phyloP scores from a whole-genome alignment of 2,113 vertebrate genomes.

The Eira barbara region DNA sequence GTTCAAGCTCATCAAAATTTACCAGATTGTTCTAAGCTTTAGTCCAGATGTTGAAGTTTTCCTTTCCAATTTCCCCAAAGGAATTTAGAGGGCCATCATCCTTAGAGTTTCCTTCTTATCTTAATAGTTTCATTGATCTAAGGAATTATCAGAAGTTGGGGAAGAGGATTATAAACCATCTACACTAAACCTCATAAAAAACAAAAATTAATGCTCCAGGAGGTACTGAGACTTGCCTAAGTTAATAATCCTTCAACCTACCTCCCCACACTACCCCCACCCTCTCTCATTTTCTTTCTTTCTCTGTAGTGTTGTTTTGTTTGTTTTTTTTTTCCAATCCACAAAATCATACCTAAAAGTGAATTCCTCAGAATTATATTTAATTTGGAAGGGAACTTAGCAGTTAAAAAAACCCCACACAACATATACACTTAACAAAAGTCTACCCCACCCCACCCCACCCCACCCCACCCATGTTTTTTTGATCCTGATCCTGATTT shows the following conservation, averaged over 20 bases:
- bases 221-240: neutral
- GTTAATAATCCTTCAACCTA: neutral
- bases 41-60: slow-evolving; percentile 53
- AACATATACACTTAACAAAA: neutral
- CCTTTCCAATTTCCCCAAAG: slow-evolving; percentile 60
- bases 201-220: neutral
- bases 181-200: neutral
- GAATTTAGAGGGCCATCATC: slow-evolving; percentile 43
- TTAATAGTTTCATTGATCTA: neutral
- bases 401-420: neutral
- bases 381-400: neutral
- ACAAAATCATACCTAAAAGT: neutral
- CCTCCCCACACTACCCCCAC: neutral
- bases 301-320: neutral
- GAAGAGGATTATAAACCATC: neutral
- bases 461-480: neutral
- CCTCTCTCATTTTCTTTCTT: neutral
- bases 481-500: neutral
- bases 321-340: neutral
- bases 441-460: neutral
- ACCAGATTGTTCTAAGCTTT: slow-evolving; percentile 28
- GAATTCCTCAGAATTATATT: neutral
- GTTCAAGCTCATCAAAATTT: slow-evolving; percentile 56
- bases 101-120: neutral
- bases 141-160: neutral